Percentiles rank a stretch among this genome's conserved stretches.
These are phyloP conservation scores for Psittacus erithacus DNA, from an alignment of 2,113 vertebrate genomes.

Conservation along the genomic window DNA sequence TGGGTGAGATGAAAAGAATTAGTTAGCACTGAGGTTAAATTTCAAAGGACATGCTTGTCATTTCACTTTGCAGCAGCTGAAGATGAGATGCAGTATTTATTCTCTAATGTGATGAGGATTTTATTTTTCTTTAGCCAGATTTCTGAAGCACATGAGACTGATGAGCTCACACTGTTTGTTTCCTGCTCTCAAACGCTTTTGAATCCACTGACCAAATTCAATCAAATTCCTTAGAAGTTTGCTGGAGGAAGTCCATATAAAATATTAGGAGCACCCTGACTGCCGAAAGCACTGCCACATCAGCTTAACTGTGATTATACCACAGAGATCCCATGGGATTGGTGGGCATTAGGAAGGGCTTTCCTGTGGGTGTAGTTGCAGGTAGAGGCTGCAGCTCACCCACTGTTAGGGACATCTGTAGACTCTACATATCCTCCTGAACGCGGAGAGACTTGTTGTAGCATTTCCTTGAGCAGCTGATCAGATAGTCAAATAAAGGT, in stretches of 20 bases:
- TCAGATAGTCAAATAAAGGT: not conserved
- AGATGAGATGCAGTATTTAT: not conserved
- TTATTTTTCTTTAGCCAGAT: not conserved
- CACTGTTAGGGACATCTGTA: not conserved
- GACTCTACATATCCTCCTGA: not conserved
- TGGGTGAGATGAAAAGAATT: not conserved
- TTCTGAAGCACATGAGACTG: not conserved
- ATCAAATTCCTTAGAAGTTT: not conserved
- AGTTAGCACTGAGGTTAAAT: not conserved
- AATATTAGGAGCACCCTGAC: not conserved
- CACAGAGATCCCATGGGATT: not conserved
- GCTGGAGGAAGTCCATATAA: not conserved
- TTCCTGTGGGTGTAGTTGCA: not conserved
- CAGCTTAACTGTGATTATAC: not conserved
- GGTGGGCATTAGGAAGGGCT: not conserved
- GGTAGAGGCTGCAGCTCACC: not conserved
- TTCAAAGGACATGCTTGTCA: not conserved
- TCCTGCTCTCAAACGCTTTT: not conserved
- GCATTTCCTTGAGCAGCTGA: not conserved
- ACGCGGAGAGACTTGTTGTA: rapidly evolving
- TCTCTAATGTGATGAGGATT: not conserved
- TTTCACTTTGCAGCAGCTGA: slow-evolving; percentile 8
- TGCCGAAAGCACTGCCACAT: not conserved
- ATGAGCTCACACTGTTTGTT: not conserved
- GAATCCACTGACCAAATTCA: not conserved